Evolutionary conservation across 2,113 vertebrate genomes (phyloP), one percentile per base, ranked within the genome.

Genomic region (Gallinago undulata): DNA sequence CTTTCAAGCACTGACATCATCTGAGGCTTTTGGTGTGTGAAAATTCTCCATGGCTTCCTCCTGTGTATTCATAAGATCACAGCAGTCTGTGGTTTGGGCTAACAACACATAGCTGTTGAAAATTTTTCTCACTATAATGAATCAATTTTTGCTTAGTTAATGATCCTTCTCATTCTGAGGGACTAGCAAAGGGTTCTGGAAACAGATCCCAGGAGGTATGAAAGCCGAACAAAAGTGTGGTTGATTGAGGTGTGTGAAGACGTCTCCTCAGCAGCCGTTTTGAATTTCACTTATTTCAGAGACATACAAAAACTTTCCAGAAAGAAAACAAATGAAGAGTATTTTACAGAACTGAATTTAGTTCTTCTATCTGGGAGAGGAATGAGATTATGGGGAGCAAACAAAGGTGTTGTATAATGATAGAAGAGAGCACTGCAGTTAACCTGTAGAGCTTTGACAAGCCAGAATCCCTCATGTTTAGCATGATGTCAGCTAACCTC

Each of bases 141-240:
- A 90, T 84, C 55, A 89, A 86, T 93, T 94, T 90, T 94, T 94
- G 37, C 85, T 86, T 90, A 91, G 85, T 67, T 95, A 96, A 94
- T 83, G 55, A 88, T 80, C 47, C 50, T 90, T 90, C 75, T 89
- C 64, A 51, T 84, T 92, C 48, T 60, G 51, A 90, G 56, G 73
- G 48, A 63, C 56, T 75, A 92, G 63, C 28, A 88, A 83, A 85
- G 31, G 45, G n/a, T 39, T 93, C 90, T 90, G 74, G 68, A 95
- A 92, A 86, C 33, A 75, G 70, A 60, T 92, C 63, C 35, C 79
- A 60, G 60, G 14, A 66, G 59, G 78, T 63, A 82, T 41, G 51
- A 93, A 78, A 89, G 76, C 73, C 87, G 59, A 79, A 67, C 21
- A 84, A 23, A 93, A 90, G 57, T 33, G 22, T 23, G 10, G 43